Evolutionary conservation across 2,113 vertebrate genomes (phyloP), one percentile per base, ranked within the genome.

Genomic region (Macrotus californicus): DNA sequence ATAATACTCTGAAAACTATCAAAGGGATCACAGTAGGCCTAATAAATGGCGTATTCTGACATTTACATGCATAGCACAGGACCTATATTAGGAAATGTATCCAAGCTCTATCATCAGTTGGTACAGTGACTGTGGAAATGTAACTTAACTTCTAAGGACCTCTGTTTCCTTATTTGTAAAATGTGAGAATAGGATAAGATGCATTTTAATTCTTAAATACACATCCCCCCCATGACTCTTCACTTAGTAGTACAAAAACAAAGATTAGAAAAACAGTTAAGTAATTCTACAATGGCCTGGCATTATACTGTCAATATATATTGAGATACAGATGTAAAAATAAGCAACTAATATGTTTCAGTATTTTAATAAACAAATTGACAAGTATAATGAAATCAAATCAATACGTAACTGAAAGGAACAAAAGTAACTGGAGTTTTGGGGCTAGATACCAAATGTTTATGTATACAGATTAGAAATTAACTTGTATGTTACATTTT

Each of bases 131-230:
- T 81, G 24, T 59, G 26, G 54, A 21, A 93, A 69, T 88, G 16
- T 52, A 93, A 64, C 7, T 4, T 26, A 61, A 46, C 43, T 82
- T 90, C 39, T 50, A 94, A 94, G 46, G 7, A 29, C 21, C 66
- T 61, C 66, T n/a, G 4, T 66, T 80, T 79, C 70, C 56, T 87
- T 69, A 84, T 31, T 52, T 75, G 59, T 81, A 90, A 87, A 96
- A 96, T 64, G 12, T 90, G 82, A 76, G 24, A 83, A 39, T 6
- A 91, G 77, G 39, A 64, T 69, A 94, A 50, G 64, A 95, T 83
- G 73, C 31, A 76, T 48, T 76, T 91, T 41, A 96, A 19, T 89
- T 87, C 67, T 41, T 85, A 91, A 80, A 80, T 16, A 76, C 10
- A 93, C 0, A 29, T 39, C 14, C 36, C 2, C 10, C 7, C 43